Evolutionary conservation across 2,113 vertebrate species (phyloP).

Genomic region (Vombatus ursinus): DNA sequence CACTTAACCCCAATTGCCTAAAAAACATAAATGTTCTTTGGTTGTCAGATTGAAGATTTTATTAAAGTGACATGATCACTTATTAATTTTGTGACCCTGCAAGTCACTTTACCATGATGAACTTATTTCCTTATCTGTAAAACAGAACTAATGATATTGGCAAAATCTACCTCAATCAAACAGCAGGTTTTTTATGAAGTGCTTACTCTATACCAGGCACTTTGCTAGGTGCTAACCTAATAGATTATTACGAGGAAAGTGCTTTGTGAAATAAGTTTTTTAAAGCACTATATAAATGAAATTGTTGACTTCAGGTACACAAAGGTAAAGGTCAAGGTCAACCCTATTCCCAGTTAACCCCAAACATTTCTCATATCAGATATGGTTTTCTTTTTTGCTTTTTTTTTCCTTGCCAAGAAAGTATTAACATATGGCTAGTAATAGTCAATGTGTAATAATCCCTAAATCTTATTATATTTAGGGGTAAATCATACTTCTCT

Average conservation of each 20-base stretch:
- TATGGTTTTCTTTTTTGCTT: neutral
- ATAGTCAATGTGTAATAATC: neutral
- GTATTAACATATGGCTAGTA: neutral
- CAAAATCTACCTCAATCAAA: neutral
- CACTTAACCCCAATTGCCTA: too few species aligned
- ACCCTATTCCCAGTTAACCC: neutral
- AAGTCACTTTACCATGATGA: neutral
- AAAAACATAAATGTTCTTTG: neutral
- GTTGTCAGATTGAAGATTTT: neutral
- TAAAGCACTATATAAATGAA: neutral
- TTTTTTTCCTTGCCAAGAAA: neutral
- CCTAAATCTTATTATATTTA: neutral
- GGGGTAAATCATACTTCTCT: neutral
- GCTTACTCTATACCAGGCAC: neutral
- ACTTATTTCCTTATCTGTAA: neutral
- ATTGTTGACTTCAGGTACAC: neutral
- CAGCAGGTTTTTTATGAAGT: neutral
- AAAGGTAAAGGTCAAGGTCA: neutral
- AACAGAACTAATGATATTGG: neutral
- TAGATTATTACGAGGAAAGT: neutral
- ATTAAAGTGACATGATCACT: neutral
- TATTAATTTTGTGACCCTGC: neutral
- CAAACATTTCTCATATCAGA: slow-evolving; percentile 8
- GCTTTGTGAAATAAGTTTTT: neutral
- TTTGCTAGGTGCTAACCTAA: neutral